Evolutionary conservation across 2,113 vertebrate genomes (phyloP).

Genomic region (Phaethon lepturus): DNA sequence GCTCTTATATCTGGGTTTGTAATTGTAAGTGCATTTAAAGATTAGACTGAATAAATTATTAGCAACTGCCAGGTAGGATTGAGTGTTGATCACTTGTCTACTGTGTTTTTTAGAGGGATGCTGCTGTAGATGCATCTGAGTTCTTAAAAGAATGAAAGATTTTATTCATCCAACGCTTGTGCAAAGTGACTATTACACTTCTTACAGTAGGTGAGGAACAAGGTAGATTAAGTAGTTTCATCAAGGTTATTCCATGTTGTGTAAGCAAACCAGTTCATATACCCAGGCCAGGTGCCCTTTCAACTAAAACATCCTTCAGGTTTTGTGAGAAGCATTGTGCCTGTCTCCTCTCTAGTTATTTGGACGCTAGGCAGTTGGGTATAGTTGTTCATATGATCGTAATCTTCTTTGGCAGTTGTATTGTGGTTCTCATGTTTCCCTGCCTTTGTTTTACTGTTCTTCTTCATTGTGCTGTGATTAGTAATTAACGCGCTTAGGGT

Average conservation of each 20-base stretch:
- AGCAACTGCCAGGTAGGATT: background rate
- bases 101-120: background rate
- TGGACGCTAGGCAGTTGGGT: background rate
- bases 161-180: background rate
- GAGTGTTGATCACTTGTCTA: background rate
- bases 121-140: background rate
- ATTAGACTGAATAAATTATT: background rate
- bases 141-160: background rate
- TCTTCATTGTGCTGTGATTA: background rate
- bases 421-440: background rate
- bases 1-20: background rate
- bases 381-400: background rate
- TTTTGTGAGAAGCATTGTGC: background rate
- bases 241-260: background rate
- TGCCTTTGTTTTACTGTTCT: background rate
- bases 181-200: background rate
- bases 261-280: background rate
- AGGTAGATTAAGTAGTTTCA: background rate
- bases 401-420: background rate
- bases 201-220: background rate
- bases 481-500: background rate
- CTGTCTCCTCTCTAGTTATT: background rate
- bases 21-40: background rate
- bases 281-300: background rate
- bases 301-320: background rate